Conservation (phyloP, 2,113 vertebrate genomes). For the Macrotis lagotis region DNA sequence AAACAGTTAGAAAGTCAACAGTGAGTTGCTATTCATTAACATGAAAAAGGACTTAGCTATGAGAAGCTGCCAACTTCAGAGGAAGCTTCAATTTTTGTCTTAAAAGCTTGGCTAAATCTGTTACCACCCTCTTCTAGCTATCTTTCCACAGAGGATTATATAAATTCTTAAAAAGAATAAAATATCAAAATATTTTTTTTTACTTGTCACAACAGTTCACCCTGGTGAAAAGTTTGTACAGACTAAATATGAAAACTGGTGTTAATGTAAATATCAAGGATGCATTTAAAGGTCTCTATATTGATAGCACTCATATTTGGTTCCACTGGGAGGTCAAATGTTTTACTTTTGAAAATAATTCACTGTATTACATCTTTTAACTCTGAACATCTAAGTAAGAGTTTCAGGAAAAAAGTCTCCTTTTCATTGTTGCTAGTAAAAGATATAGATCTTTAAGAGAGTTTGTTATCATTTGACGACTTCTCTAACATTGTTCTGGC, state of each 20-base stretch:
- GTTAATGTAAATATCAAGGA: neutral
- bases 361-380: neutral
- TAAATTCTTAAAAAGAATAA: neutral
- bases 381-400: neutral
- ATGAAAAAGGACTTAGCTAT: slow-evolving; percentile 22
- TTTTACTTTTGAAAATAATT: slow-evolving; percentile 20
- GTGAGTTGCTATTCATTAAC: neutral
- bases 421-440: neutral
- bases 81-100: slow-evolving; percentile 41
- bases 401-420: neutral
- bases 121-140: neutral
- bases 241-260: slow-evolving; percentile 10
- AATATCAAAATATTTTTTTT: neutral
- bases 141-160: neutral
- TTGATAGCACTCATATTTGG: neutral
- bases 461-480: neutral
- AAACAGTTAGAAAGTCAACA: neutral
- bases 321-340: neutral
- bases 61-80: slow-evolving; percentile 30
- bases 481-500: neutral
- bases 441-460: slow-evolving; percentile 15
- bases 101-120: neutral
- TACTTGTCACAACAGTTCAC: slow-evolving; percentile 10
- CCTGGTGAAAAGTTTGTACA: neutral
- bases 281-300: slow-evolving; percentile 18